phyloP scores from a whole-genome alignment of 2,888 invertebrate species.

The Lasioglossum oenotherae region DNA sequence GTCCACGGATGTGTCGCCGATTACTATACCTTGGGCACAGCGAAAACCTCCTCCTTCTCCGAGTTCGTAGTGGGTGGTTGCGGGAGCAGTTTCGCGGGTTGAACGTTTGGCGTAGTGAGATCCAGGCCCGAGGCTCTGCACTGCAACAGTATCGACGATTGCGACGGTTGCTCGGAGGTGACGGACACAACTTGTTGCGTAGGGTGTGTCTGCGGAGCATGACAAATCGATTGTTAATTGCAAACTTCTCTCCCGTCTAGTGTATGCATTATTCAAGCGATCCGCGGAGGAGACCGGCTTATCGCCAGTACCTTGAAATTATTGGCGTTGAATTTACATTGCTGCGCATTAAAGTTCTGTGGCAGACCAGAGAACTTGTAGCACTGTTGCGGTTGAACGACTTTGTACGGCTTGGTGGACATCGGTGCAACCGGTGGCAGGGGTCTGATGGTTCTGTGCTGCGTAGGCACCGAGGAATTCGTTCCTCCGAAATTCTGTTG shows the following conservation, averaged over 20 bases:
- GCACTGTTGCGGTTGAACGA: conserved; percentile 77
- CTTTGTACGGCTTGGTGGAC: conserved; percentile 77
- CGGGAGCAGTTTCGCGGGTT: conserved; percentile 79
- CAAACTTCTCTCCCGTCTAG: not conserved
- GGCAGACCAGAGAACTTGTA: conserved; percentile 79
- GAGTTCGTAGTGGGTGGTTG: conserved; percentile 66
- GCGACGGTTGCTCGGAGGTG: conserved; percentile 75
- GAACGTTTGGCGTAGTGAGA: conserved; percentile 78
- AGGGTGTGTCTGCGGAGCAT: conserved; percentile 70
- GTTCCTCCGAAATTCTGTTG: conserved; percentile 71
- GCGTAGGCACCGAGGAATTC: conserved; percentile 66
- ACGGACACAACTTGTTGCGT: conserved; percentile 77
- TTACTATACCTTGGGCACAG: conserved; percentile 84
- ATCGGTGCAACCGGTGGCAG: conserved; percentile 69
- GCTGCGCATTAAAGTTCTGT: conserved; percentile 77
- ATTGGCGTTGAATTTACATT: conserved; percentile 78
- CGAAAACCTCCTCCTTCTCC: conserved; percentile 84
- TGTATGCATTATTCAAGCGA: conserved; percentile 33
- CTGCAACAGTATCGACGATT: conserved; percentile 78
- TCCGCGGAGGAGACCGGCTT: not conserved
- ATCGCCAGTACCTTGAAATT: conserved; percentile 76
- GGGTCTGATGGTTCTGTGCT: conserved; percentile 74
- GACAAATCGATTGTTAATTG: conserved; percentile 21
- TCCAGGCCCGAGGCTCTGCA: conserved; percentile 80
- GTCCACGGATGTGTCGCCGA: not conserved